Conservation (phyloP, 35 echinoderm and acorn worm genomes). For the Amphiura filiformis region DNA sequence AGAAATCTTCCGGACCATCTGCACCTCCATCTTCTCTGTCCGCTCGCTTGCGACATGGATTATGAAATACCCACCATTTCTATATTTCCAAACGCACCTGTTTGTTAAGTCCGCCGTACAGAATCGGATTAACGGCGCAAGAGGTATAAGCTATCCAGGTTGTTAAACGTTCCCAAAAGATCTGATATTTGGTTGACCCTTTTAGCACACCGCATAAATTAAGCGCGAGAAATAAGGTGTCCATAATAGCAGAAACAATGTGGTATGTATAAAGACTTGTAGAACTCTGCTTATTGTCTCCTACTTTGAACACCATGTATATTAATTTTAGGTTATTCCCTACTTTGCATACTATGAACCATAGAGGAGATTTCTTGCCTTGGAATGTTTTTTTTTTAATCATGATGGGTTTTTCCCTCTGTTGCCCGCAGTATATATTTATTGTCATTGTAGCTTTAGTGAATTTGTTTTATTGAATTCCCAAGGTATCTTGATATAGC, state of each 20-base stretch:
- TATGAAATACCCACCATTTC: conserved; percentile 10
- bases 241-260: conserved; percentile 63
- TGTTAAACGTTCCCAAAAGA: conserved; percentile 61
- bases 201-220: conserved; percentile 58
- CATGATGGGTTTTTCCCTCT: too few relatives aligned
- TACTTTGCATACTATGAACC: too few relatives aligned
- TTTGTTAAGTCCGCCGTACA: conserved; percentile 74
- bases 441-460: too few relatives aligned
- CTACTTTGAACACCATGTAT: too few relatives aligned
- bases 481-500: too few relatives aligned
- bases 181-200: conserved; percentile 1
- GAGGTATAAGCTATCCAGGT: conserved; percentile 83
- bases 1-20: conserved; percentile 82
- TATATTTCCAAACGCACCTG: conserved; percentile 69
- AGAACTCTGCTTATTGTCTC: too few relatives aligned
- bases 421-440: too few relatives aligned
- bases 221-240: conserved; percentile 71
- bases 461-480: too few relatives aligned
- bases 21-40: conserved; percentile 17
- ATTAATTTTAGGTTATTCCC: too few relatives aligned
- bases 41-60: neutral
- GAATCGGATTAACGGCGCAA: conserved; percentile 64
- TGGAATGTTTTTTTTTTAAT: too few relatives aligned
- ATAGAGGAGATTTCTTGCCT: too few relatives aligned
- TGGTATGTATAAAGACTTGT: too few relatives aligned